Base-by-base conservation (phyloP, 2,797 vertebrate species). In the Cryptoblepharus egeriae region DNA sequence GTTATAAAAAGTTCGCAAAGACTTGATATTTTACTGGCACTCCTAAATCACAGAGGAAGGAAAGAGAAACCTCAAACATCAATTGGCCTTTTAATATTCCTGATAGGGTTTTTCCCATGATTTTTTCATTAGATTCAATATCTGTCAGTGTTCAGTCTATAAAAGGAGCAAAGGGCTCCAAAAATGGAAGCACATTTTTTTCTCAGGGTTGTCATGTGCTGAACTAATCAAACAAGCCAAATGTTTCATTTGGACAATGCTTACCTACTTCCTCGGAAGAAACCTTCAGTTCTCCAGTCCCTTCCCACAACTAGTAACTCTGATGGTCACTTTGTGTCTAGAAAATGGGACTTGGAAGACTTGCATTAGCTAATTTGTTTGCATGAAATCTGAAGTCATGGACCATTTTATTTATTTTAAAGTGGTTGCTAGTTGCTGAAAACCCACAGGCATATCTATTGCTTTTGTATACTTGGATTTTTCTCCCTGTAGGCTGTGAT, bases 121-220 rank as follows among this genome's bases (percentile, higher is more conserved):
- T 82, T 42, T 90, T 58, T 90, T 89, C 82, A 86, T 88, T 93
- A 91, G 83, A 89, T 72, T 88, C 89, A 90, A 84, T 90, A 88
- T 80, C n/a, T 88, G 63, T 92, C 85, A 91, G 72, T 37, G 30
- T 88, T 92, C 70, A 88, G 84, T 3, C 32, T 77, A 89, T 57
- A 92, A 88, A 39, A 28, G 80, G 16, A 92, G 65, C 49, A 90
- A 91, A 88, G 16, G 28, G 82, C 5, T 74, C 57, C 85, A 82
- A 84, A 91, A 90, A 89, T 89, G n/a, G 69, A 88, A 87, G 8
- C 6, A 84, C 77, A 91, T 90, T 86, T 79, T 90, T 86, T 80
- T 75, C 83, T 90, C 39, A 79, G 68, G 68, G 60, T 88, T 69
- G 32, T 65, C 79, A 72, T 73, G 32, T 87, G 80, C 90, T 89